These are phyloP conservation scores for Steinernema carpocapsae DNA, from an alignment of 2,888 invertebrate genomes.

Conservation along the genomic window DNA sequence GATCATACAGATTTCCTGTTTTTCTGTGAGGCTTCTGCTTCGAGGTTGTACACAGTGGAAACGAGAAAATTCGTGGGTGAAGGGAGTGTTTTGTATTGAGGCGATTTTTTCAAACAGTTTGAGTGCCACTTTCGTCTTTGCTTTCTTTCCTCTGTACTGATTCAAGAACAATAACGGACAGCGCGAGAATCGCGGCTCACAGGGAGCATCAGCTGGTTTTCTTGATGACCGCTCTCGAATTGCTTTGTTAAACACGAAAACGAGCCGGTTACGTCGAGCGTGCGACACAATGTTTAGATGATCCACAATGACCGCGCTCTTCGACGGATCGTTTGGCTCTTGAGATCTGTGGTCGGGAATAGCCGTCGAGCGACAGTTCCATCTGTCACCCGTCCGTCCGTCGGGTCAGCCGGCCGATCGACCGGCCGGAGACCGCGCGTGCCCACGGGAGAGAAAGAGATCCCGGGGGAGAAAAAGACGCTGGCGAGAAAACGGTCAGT, in stretches of 20 bases:
- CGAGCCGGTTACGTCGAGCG: constrained; percentile 25
- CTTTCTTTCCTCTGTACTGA: background rate
- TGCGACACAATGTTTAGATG: constrained; percentile 13
- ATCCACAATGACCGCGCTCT: constrained; percentile 26
- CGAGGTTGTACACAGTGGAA: no score
- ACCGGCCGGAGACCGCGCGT: background rate
- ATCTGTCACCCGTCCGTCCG: constrained; percentile 18
- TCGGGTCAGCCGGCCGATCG: background rate
- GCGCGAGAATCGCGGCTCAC: background rate
- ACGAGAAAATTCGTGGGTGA: no score
- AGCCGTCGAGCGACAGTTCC: background rate
- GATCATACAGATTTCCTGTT: no score
- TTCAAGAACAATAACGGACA: background rate
- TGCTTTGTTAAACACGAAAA: constrained; percentile 29
- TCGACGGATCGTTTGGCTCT: constrained; percentile 1
- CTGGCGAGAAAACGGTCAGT: no score
- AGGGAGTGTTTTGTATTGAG: background rate
- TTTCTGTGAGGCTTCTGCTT: no score
- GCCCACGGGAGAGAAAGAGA: constrained; percentile 8
- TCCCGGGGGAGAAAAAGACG: no score
- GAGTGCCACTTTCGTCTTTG: constrained; percentile 13
- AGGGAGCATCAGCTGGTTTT: constrained; percentile 24
- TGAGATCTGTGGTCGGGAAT: constrained; percentile 12
- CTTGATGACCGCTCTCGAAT: constrained; percentile 18
- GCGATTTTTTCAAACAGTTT: constrained; percentile 6